Evolutionary conservation across 2,888 invertebrate species (phyloP).

Genomic region (Neoscelio sp.): DNA sequence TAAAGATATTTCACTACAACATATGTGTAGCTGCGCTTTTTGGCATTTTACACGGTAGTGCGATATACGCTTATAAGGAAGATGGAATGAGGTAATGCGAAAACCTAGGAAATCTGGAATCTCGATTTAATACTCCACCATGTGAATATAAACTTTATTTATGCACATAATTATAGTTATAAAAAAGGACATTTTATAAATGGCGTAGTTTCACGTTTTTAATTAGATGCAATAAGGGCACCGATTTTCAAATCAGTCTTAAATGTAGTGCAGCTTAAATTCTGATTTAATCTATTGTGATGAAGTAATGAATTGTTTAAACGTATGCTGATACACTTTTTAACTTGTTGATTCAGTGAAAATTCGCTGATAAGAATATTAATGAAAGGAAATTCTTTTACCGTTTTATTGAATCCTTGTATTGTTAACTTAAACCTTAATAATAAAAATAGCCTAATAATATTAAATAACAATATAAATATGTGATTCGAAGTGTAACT

Average conservation of each 20-base stretch:
- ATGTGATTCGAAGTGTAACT: no score
- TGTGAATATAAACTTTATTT: slow-evolving; percentile 1
- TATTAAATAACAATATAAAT: no score
- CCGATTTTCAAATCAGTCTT: neutral
- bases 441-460: no score
- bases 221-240: neutral
- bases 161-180: slow-evolving; percentile 5
- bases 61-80: neutral
- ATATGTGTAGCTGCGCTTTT: neutral
- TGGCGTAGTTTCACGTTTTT: neutral
- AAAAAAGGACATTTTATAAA: neutral
- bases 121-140: neutral
- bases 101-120: neutral
- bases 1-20: slow-evolving; percentile 2
- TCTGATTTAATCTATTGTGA: no score
- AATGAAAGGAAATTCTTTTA: no score
- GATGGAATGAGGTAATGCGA: no score
- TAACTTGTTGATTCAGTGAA: no score
- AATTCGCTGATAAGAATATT: no score
- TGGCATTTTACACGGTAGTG: neutral
- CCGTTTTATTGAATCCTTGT: no score
- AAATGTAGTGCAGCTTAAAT: neutral
- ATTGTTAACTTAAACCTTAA: no score
- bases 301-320: no score
- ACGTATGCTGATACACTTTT: no score